Conservation (phyloP, 2,888 invertebrate species). For the Bombylius discolor region DNA sequence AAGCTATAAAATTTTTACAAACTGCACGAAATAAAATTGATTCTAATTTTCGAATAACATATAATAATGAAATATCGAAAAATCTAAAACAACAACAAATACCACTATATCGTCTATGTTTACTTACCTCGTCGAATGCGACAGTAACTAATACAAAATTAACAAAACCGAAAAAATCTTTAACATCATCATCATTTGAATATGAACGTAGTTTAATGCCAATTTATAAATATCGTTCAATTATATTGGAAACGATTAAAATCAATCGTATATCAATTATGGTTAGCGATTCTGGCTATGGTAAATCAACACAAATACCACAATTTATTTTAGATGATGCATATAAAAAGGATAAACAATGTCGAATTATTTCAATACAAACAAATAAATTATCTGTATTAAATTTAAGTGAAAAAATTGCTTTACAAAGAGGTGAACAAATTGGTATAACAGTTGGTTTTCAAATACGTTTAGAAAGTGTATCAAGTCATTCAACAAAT, state of each 20-base stretch:
- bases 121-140: neutral
- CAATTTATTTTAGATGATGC: constrained; percentile 77
- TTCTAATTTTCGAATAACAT: no score
- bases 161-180: neutral
- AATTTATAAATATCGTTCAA: constrained; percentile 59
- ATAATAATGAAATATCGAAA: no score
- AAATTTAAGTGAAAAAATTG: constrained; percentile 70
- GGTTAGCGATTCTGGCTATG: constrained; percentile 78
- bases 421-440: constrained; percentile 52
- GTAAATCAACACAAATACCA: constrained; percentile 86
- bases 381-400: constrained; percentile 80
- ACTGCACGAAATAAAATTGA: neutral
- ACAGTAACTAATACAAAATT: neutral
- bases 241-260: constrained; percentile 59
- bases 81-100: neutral
- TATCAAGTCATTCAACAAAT: constrained; percentile 9
- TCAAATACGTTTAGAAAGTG: constrained; percentile 71
- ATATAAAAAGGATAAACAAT: constrained; percentile 45
- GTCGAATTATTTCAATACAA: constrained; percentile 82
- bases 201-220: constrained; percentile 36
- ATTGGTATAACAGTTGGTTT: constrained; percentile 64
- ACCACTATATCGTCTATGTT: neutral
- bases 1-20: neutral
- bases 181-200: neutral
- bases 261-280: constrained; percentile 70